Base-by-base conservation (phyloP, 30 jellyfish, hydroid and myxozoan genomes). In the Chrysaora quinquecirrha region DNA sequence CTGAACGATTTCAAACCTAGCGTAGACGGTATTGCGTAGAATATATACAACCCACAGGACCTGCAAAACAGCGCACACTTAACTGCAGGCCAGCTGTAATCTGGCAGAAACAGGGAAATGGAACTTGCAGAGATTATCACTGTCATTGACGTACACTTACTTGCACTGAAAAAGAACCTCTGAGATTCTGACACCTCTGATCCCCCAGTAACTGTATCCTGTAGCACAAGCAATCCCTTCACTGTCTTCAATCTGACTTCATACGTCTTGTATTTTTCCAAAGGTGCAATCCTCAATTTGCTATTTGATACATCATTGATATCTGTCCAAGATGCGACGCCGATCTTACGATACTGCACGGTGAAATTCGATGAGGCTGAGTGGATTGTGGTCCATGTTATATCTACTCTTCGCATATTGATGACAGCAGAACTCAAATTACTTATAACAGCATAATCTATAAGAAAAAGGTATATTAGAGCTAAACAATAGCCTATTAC, bases 401-500 rank as follows among this genome's bases (percentile, higher is more conserved):
- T n/a, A 7, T 7, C 31, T 3, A 30, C 58, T 9, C 12, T 73
- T 29, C 75, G 49, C 85, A 74, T 74, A 63, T 52, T 74, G 34
- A 22, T 24, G 21, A 74, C 67, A 3, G 16, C 38, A 31, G 75
- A 24, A 29, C 30, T 23, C n/a, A 74, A 46, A 16, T 64, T 74
- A 12, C 75, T 24, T 10, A 74, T 19, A 18, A 77, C 77, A 34
- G 77, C 88, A 24, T 77, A 68, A 29, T 34, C 80, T 77, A 30
- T 49, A 18, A 34, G 48, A 1, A 6, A 54, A 54, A 28, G 38
- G 30, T 0, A 11, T 49, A 48, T 24, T 27, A 71, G 34, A 11
- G 22, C 35, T 71, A 34, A 25, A 22, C 35, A n/a, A 43, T 11
- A 71, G 67, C 12, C 28, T 20, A n/a, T n/a, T n/a, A n/a, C n/a